Evolutionary conservation across 2,113 vertebrate genomes (phyloP), one percentile per base, ranked within the genome.

Genomic region (Oceanodroma tethys): DNA sequence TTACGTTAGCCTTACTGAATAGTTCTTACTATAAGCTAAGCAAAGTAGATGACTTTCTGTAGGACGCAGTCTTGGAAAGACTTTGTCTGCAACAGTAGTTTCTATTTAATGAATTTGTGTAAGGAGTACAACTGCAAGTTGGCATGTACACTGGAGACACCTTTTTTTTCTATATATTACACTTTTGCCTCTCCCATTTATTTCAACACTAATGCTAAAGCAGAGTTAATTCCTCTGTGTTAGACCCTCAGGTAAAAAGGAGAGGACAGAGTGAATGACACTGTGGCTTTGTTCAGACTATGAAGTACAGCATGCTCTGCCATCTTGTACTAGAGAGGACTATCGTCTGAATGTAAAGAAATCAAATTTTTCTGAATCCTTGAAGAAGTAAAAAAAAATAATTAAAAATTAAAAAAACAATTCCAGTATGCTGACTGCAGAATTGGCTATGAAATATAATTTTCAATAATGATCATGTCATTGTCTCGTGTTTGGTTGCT

Each of bases 81-180:
- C 22, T 78, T 55, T 30, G 13, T 66, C 16, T 78, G 21, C 12
- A 32, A 17, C 10, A 11, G 7, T 20, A 40, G 4, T n/a, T 87
- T 76, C 78, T 59, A 17, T 79, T 50, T 66, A 79, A 40, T 29
- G 8, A 25, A 23, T 67, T 32, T 20, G 3, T 58, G 12, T 81
- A 74, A 63, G 16, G 26, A 67, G 4, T 66, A 36, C 5, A 53
- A 11, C 10, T 82, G 11, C 8, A 58, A 63, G 10, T 86, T 60
- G n/a, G 3, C 25, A 75, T 36, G 18, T 48, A 66, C 18, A 71
- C 3, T 40, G 18, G 4, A 52, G 21, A 1, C 2, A 19, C 0
- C 8, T 30, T 34, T 48, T 82, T 66, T 50, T 82, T 59, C 27
- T 40, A 18, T 45, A 48, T 30, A 8, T 22, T 81, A 43, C 13